Percentiles rank a stretch among this genome's conserved stretches.
phyloP scores from a whole-genome alignment of 2,797 vertebrate species.

The Lacerta bilineata region DNA sequence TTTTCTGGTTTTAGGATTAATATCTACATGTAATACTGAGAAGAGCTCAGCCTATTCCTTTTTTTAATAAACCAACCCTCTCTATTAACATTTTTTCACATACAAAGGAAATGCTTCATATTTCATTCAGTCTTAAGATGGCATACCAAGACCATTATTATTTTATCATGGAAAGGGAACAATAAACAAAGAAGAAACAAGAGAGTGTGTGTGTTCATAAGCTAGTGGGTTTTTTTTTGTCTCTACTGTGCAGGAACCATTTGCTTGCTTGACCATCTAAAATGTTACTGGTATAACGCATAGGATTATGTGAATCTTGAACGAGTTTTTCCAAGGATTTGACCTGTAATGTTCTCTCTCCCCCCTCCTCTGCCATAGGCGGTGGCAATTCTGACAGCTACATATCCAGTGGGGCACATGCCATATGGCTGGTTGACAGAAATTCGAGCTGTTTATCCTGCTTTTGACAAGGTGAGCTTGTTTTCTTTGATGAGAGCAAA shows the following conservation, averaged over 20 bases:
- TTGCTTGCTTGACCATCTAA: background rate
- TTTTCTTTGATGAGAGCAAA: background rate
- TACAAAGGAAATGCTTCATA: background rate
- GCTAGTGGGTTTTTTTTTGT: background rate
- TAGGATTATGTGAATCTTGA: background rate
- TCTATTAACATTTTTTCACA: background rate
- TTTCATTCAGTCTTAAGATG: background rate
- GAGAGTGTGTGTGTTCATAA: background rate
- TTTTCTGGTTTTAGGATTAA: background rate
- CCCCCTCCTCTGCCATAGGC: slow-evolving; percentile 81
- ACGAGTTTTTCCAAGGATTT: background rate
- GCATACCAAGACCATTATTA: background rate
- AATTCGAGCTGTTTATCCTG: slow-evolving; percentile 96
- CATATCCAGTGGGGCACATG: slow-evolving; percentile 99
- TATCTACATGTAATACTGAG: background rate
- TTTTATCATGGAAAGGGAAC: background rate
- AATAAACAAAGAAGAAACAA: too few relatives aligned
- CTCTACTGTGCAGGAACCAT: background rate
- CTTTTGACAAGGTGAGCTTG: slow-evolving; percentile 93
- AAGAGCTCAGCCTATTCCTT: background rate
- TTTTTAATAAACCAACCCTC: too few relatives aligned
- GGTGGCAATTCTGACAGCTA: slow-evolving; percentile 96
- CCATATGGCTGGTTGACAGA: slow-evolving; percentile 98
- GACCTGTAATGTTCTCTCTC: slow-evolving; percentile 34
- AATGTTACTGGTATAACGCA: background rate